Evolutionary conservation across 35 echinoderm and acorn worm species (phyloP).

Genomic region (Patiria miniata): DNA sequence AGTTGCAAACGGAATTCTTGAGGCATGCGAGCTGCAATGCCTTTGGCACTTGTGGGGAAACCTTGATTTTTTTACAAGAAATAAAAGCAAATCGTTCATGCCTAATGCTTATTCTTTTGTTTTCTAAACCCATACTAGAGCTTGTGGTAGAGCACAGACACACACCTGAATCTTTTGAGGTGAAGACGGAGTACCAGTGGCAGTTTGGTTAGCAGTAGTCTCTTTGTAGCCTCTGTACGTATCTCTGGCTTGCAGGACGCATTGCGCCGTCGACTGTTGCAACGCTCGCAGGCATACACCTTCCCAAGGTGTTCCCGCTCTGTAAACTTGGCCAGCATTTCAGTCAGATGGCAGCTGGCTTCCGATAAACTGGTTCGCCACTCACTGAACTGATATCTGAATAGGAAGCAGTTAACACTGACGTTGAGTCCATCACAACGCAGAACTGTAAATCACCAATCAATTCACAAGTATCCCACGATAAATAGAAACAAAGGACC

Average conservation of each 20-base stretch:
- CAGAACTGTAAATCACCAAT: not conserved
- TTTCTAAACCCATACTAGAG: no score
- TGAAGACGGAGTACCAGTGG: conserved; percentile 84
- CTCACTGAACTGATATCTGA: conserved; percentile 82
- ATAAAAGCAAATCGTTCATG: no score
- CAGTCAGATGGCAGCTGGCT: conserved; percentile 75
- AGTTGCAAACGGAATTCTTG: no score
- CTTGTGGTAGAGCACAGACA: not conserved
- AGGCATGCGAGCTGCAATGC: no score
- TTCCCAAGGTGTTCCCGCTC: conserved; percentile 80
- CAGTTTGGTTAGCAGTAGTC: conserved; percentile 84
- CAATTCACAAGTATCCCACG: not conserved
- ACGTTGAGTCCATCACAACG: not conserved
- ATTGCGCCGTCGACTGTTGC: conserved; percentile 66
- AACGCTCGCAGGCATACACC: conserved; percentile 83
- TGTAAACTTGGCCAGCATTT: conserved; percentile 93
- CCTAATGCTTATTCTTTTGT: no score
- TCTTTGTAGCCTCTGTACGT: conserved; percentile 78
- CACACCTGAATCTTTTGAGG: conserved; percentile 85
- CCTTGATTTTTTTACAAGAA: no score
- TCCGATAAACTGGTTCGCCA: conserved; percentile 72
- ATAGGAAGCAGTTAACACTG: not conserved
- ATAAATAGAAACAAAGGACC: not conserved
- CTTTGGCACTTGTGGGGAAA: no score
- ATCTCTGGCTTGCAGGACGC: conserved; percentile 64